A percentile compares a stretch with the other conserved stretches of the same genome.
These are phyloP conservation scores for Phataginus tricuspis DNA, from an alignment of 2,797 vertebrate species.

Conservation along the genomic window DNA sequence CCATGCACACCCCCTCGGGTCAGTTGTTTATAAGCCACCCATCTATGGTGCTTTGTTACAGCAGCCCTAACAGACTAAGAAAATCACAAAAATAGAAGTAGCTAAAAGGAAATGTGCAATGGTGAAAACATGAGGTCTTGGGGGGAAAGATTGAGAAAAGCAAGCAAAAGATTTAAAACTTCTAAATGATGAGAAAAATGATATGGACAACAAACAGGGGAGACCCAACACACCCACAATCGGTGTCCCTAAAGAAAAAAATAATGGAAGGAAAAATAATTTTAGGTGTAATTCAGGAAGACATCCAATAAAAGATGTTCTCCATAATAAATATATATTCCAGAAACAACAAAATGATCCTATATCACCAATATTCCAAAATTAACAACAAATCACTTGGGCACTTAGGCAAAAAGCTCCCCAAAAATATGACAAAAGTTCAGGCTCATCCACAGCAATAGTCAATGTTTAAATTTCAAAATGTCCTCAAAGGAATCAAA, in stretches of 20 bases:
- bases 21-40: not conserved
- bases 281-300: not conserved
- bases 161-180: not conserved
- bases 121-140: not conserved
- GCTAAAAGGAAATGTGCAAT: not conserved
- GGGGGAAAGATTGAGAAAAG: not conserved
- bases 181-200: not conserved
- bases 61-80: not conserved
- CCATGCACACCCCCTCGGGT: too few species aligned
- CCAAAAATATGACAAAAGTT: not conserved
- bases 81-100: not conserved
- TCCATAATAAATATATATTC: not conserved
- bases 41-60: not conserved
- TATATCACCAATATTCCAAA: not conserved
- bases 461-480: not conserved
- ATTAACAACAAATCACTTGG: not conserved
- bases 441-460: not conserved
- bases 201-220: not conserved
- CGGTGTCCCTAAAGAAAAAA: not conserved
- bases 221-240: not conserved
- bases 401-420: not conserved
- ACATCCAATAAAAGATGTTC: not conserved
- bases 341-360: not conserved
- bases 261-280: not conserved
- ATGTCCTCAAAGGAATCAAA: not conserved